Evolutionary conservation across 2,113 vertebrate genomes (phyloP).

Genomic region (Proterorhinus semilunaris): DNA sequence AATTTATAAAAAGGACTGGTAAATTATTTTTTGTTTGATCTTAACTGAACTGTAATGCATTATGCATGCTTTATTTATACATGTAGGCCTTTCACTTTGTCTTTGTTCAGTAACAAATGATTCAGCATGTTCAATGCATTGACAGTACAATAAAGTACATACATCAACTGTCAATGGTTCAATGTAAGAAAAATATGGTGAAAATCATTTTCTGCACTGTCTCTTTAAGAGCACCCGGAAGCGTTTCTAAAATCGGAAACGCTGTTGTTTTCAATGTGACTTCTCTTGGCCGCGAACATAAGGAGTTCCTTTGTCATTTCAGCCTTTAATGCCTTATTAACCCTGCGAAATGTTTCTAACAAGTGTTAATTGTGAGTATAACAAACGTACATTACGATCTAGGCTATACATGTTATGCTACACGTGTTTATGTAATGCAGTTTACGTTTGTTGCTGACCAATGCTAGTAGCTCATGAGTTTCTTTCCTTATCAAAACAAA

Average conservation of each 20-base stretch:
- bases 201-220: background rate
- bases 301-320: background rate
- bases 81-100: too few species aligned
- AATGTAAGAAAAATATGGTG: too few species aligned
- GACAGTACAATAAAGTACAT: background rate
- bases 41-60: background rate
- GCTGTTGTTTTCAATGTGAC: constrained; percentile 62
- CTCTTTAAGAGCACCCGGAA: constrained; percentile 62
- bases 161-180: too few species aligned
- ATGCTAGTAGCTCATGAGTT: background rate
- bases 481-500: background rate
- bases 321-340: background rate
- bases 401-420: background rate
- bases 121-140: too few species aligned
- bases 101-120: too few species aligned
- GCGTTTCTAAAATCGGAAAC: constrained; percentile 55
- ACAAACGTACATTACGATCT: background rate
- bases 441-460: background rate
- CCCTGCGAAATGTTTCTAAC: constrained; percentile 73
- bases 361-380: constrained; percentile 72
- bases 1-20: background rate
- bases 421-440: background rate
- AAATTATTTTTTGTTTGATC: background rate
- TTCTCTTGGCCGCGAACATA: background rate
- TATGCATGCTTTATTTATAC: background rate